phyloP scores from a whole-genome alignment of 2,113 vertebrate species.

The Micromys minutus region DNA sequence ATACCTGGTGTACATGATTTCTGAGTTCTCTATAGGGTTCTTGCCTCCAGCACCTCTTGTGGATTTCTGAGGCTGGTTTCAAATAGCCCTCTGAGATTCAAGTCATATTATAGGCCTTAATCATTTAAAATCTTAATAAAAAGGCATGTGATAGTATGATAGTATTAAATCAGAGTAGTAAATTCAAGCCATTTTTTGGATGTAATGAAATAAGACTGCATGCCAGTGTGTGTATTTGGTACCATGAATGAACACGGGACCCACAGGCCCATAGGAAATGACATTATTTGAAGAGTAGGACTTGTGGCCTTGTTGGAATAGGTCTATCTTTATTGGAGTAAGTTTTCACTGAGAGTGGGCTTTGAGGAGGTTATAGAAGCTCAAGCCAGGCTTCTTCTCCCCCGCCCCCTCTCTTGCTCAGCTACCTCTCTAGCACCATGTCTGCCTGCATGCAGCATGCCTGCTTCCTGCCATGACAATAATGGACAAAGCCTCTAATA shows the following conservation, averaged over 20 bases:
- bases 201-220: background rate
- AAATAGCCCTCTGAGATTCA: background rate
- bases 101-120: background rate
- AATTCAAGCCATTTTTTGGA: background rate
- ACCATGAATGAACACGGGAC: background rate
- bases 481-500: background rate
- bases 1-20: background rate
- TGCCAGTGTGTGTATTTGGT: background rate
- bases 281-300: background rate
- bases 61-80: background rate
- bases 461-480: background rate
- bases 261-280: background rate
- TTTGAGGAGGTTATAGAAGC: background rate
- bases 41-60: background rate
- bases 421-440: background rate
- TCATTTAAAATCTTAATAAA: background rate
- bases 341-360: background rate
- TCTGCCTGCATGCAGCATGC: background rate
- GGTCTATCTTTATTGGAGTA: background rate
- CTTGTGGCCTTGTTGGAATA: background rate
- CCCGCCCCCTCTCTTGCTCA: background rate
- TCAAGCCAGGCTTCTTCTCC: background rate
- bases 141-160: background rate
- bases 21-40: background rate
- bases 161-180: background rate